These are phyloP conservation scores for Peribatodes rhomboidaria DNA, from an alignment of 2,888 invertebrate species.

Conservation along the genomic window DNA sequence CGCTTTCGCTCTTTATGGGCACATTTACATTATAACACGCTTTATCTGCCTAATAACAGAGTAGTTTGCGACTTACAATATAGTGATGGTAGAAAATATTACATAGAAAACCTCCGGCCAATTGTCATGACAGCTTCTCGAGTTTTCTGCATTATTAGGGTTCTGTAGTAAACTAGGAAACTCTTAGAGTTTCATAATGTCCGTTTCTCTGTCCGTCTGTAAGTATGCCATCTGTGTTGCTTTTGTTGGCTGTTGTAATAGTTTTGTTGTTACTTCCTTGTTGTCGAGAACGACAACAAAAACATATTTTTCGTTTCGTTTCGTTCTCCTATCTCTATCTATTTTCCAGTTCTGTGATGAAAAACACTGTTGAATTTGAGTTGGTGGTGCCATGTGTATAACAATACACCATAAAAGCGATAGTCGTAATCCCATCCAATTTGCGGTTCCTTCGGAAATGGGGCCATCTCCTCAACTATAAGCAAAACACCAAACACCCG, in stretches of 20 bases:
- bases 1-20: slow-evolving; percentile 61
- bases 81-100: neutral
- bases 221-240: neutral
- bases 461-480: neutral
- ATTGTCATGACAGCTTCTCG: too few species aligned
- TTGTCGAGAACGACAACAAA: too few species aligned
- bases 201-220: neutral
- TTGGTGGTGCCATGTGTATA: neutral
- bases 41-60: slow-evolving; percentile 43
- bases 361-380: too few species aligned
- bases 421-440: neutral
- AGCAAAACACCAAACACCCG: slow-evolving; percentile 32
- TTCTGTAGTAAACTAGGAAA: neutral
- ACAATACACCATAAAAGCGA: neutral
- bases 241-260: too few species aligned
- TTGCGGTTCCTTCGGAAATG: slow-evolving; percentile 35
- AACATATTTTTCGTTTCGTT: too few species aligned
- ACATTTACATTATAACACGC: slow-evolving; percentile 59
- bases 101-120: neutral
- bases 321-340: too few species aligned
- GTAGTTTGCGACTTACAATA: slow-evolving; percentile 18
- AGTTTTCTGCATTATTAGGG: too few species aligned
- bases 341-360: too few species aligned
- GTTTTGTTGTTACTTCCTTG: too few species aligned
- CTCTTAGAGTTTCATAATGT: neutral